Evolutionary conservation across 2,113 vertebrate genomes (phyloP).

Genomic region (Chroicocephalus ridibundus): DNA sequence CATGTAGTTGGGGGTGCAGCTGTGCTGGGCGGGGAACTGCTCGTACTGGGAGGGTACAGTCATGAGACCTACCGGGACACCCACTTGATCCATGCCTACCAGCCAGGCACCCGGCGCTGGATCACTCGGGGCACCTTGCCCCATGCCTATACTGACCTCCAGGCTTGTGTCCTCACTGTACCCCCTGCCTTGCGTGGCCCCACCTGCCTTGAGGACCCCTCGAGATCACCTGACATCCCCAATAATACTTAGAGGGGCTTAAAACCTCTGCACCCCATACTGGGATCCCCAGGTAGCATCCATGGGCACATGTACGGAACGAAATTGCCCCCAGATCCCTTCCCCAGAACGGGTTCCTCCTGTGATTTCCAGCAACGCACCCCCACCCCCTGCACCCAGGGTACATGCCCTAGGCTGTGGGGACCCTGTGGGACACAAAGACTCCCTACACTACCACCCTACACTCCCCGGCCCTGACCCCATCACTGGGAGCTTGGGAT

Average conservation of each 20-base stretch:
- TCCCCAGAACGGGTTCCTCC: neutral
- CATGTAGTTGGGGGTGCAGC: slow-evolving; percentile 75
- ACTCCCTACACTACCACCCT: neutral
- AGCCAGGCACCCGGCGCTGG: slow-evolving; percentile 70
- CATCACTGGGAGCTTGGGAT: neutral
- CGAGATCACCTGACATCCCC: neutral
- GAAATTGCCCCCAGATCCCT: neutral
- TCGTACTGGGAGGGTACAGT: slow-evolving; percentile 80
- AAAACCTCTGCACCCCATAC: neutral
- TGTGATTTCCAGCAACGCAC: neutral
- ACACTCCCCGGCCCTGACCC: neutral
- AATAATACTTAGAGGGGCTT: neutral
- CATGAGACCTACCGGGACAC: slow-evolving; percentile 74
- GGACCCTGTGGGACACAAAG: neutral
- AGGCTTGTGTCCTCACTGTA: slow-evolving; percentile 60
- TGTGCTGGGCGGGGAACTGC: slow-evolving; percentile 72
- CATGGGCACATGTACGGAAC: neutral
- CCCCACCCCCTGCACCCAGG: neutral
- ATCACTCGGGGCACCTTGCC: slow-evolving; percentile 75
- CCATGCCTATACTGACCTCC: slow-evolving; percentile 64
- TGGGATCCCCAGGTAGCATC: neutral
- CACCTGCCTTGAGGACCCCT: neutral
- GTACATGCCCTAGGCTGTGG: neutral
- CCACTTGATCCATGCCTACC: slow-evolving; percentile 76
- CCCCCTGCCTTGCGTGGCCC: slow-evolving; percentile 31